Evolutionary conservation across 2,113 vertebrate genomes (phyloP).

Genomic region (Vidua macroura): DNA sequence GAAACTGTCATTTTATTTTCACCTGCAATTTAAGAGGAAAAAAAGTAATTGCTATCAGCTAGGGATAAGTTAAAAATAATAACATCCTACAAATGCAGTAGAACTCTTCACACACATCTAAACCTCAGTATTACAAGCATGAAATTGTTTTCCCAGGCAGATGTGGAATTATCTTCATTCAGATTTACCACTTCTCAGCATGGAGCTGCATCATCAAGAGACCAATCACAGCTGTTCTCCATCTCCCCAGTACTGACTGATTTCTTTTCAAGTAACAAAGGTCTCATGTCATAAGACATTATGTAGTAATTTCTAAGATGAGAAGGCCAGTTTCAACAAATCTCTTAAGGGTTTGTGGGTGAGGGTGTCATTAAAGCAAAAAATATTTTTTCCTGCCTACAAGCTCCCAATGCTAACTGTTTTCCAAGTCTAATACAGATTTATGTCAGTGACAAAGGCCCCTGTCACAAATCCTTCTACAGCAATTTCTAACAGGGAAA

Average conservation of each 20-base stretch:
- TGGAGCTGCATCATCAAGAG: not conserved
- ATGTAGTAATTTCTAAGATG: not conserved
- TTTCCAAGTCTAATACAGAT: not conserved
- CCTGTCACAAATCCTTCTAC: not conserved
- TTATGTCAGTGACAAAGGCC: not conserved
- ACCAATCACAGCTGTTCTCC: not conserved
- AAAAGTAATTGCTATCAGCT: not conserved
- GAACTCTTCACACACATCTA: not conserved
- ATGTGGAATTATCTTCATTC: not conserved
- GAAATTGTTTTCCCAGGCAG: not conserved
- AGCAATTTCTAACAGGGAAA: not conserved
- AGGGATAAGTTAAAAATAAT: not conserved
- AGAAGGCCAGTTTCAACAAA: not conserved
- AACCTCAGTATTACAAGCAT: not conserved
- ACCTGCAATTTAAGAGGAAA: slow-evolving; percentile 73
- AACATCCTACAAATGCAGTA: not conserved
- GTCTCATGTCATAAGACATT: not conserved
- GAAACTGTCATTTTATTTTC: slow-evolving; percentile 98
- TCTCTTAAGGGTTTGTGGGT: not conserved
- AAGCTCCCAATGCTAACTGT: not conserved
- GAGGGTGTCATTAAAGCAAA: not conserved
- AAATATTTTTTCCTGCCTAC: not conserved
- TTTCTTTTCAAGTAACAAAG: not conserved
- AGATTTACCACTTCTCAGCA: not conserved
- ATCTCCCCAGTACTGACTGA: not conserved